Base-by-base conservation (phyloP, 2,888 invertebrate genomes). In the Norana najaformis region DNA sequence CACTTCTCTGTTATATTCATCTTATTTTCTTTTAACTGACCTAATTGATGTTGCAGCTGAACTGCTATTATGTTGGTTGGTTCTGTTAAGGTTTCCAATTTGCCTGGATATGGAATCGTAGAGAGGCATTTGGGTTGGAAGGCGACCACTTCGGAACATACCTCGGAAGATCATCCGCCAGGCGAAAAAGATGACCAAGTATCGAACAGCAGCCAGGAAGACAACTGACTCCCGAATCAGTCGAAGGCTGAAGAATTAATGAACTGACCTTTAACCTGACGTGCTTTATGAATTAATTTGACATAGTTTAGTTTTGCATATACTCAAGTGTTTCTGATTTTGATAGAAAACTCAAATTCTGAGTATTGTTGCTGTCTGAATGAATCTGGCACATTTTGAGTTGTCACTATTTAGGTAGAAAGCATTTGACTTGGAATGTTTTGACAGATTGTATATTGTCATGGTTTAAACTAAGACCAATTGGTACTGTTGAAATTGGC, bases 211-310 rank as follows among this genome's bases (percentile, higher is more conserved):
- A 47, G 47, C 47, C 47, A 47, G 47, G 47, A 69, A 69, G 69
- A 69, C n/a, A 69, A 69, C 69, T 69, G 69, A 69, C 69, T 11
- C 47, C 11, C 69, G n/a, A n/a, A n/a, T n/a, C n/a, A n/a, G n/a
- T n/a, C n/a, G n/a, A n/a, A n/a, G n/a, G n/a, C n/a, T 30, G n/a
- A n/a, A n/a, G 69, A n/a, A 30, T n/a, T 13, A 30, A 8, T n/a
- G 69, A 69, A 69, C 69, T 69, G 69, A 69, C 69, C 69, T 69
- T 69, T 69, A 69, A n/a, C 30, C 69, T 69, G 69, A 69, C 69
- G 30, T 69, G n/a, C 69, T 69, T 47, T 69, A n/a, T n/a, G 69
- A n/a, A 69, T 30, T 69, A 16, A n/a, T n/a, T 69, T 69, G 69
- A 69, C 69, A 30, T 69, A 0, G 69, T 69, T 69, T 69, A 69